phyloP scores from a whole-genome alignment of 2,113 vertebrate genomes.

The Odocoileus hemionus region DNA sequence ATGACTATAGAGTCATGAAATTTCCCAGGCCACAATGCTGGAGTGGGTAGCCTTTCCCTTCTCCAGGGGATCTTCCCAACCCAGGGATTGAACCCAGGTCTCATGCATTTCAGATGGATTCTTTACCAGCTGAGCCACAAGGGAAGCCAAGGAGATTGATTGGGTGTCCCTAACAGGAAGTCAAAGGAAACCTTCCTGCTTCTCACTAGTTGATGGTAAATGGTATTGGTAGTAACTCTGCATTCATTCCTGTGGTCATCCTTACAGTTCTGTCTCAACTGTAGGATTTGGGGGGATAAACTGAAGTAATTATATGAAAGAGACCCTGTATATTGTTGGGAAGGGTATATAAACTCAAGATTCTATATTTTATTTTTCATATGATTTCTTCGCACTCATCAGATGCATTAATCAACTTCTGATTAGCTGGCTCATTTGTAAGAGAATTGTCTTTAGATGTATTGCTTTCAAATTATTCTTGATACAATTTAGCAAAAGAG shows the following conservation, averaged over 20 bases:
- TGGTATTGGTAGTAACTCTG: not conserved
- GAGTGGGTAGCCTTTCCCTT: not conserved
- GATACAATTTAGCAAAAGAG: constrained; percentile 27
- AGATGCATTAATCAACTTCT: constrained; percentile 35
- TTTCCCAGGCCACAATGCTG: not conserved
- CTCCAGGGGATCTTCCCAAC: not conserved
- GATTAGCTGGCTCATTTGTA: constrained; percentile 38
- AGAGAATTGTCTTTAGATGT: constrained; percentile 16
- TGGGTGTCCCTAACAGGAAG: not conserved
- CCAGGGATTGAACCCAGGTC: not conserved
- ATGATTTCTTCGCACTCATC: not conserved
- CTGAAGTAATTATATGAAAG: not conserved
- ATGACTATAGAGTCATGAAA: not conserved
- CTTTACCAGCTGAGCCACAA: not conserved
- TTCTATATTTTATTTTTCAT: constrained; percentile 17
- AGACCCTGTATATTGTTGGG: not conserved
- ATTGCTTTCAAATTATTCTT: constrained; percentile 45
- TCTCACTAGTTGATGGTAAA: not conserved
- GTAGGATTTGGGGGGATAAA: not conserved
- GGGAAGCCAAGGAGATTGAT: not conserved
- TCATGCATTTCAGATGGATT: not conserved
- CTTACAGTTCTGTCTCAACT: not conserved
- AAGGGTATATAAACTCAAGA: not conserved
- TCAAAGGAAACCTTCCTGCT: not conserved
- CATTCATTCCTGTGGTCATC: not conserved